Evolutionary conservation across 2,888 invertebrate genomes (phyloP), one percentile per base, ranked within the genome.

Genomic region (Tetragnatha montana): DNA sequence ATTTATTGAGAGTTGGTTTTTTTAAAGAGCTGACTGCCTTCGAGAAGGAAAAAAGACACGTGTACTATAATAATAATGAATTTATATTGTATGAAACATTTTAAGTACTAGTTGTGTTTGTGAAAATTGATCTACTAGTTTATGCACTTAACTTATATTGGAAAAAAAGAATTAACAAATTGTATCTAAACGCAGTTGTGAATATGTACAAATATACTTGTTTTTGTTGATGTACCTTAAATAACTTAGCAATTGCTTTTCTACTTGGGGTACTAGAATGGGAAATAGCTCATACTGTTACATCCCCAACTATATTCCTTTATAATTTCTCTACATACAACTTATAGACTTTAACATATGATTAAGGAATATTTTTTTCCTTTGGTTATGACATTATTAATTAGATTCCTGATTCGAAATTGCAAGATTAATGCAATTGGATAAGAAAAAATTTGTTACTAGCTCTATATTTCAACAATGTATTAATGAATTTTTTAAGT

Each of bases 171-270:
- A 21, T 21, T 71, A 21, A 71, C 19, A 71, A 21, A 71, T 47
- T 78, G 78, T 60, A 19, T 21, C 21, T 60, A 78, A 78, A 78
- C 60, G 60, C 22, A 78, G 60, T 17, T 78, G 78, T 78, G 78
- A 68, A 78, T 78, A 78, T 78, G 78, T 78, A 78, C 21, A 78
- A 60, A 78, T 78, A 78, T 19, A 21, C 60, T 78, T 78, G 60
- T 78, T 78, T 60, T 60, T 78, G 78, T 60, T 78, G 8, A 50
- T 78, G 78, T 78, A 17, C 14, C 78, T 76, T 50, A 12, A 60
- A 76, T 50, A 51, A 76, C 76, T 76, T 78, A 78, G 78, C 78
- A 78, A 78, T 19, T 60, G 78, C 60, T 78, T 78, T 78, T 78
- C 19, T 68, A 60, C 51, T 50, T 51, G 60, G 51, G 60, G 51